Base-by-base conservation (phyloP, 2,113 vertebrate species). In the Lepidothrix coronata region DNA sequence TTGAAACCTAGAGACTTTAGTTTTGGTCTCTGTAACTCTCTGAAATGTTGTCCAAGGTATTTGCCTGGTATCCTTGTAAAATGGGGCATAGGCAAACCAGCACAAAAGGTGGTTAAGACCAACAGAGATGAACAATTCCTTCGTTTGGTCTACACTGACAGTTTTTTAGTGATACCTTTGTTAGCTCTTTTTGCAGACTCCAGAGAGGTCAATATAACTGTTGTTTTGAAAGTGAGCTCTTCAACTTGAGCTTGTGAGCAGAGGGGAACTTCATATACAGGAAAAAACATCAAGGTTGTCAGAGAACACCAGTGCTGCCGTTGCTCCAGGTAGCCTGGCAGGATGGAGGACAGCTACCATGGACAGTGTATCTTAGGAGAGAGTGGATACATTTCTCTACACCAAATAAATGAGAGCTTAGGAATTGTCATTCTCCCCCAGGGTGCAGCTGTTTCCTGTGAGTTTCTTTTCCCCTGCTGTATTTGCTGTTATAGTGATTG, bases 401-500 rank as follows among this genome's bases (percentile, higher is more conserved):
- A 19, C 5, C 10, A 43, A 55, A 23, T 51, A 31, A 48, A 3
- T 1, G 4, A 70, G 33, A 59, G 8, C 28, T 84, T 55, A 14
- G 35, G 19, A 52, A 16, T 4, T 39, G 22, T 2, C 6, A 0
- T 78, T 75, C 63, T 88, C 24, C 22, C 44, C 61, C 43, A 37
- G 19, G 9, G 1, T 82, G 1, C 30, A 20, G 52, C 15, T 52
- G 20, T 44, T 79, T 83, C 43, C 21, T 54, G 0, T 52, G 14
- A 39, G 14, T 48, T 70, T 48, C 4, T 84, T 68, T 80, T 46
- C 30, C 30, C 13, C 41, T 65, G 0, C 18, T 54, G 6, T 27
- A 22, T 83, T 66, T 79, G 20, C 39, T 88, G 39, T 46, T 55
- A 16, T 0, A 46, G 28, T 0, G 0, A 55, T 41, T 41, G 31